Base-by-base conservation (phyloP, 2,797 vertebrate genomes). In the Parambassis ranga region DNA sequence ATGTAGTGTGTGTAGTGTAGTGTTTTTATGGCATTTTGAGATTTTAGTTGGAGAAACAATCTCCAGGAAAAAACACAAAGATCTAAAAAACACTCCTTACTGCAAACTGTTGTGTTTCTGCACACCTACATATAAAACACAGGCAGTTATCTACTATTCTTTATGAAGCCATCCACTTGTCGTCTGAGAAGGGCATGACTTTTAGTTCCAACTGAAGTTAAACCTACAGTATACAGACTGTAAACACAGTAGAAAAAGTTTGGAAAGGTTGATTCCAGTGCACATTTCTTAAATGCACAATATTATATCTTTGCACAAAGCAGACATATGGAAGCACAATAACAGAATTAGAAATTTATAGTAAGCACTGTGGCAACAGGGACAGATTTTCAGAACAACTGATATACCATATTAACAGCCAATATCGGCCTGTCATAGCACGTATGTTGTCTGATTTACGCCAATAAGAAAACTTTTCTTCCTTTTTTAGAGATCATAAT, bases 21-120 rank as follows among this genome's bases (percentile, higher is more conserved):
- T 61, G 61, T 46, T 72, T 74, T 38, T 18, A 48, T 36, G 33
- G 46, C n/a, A 39, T 43, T 56, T 30, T 43, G 47, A 55, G 53
- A 46, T 71, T 64, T 65, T 48, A 26, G 20, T 33, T 9, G 0
- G 10, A 65, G 50, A 56, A 72, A 62, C 66, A 36, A 27, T 50
- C 39, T 31, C 37, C 1, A 4, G 19, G 24, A 27, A 6, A 22
- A 53, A 7, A 31, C 15, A 53, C 39, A 20, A 56, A 52, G 48
- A 44, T 24, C 8, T 44, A 23, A 24, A 51, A 30, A 19, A 51
- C 19, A 59, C 52, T 9, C 38, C n/a, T 55, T 42, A 27, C 27
- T n/a, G 10, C 6, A 5, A 46, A 49, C 23, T 16, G 18, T 66
- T 61, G 31, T 24, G 4, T 53, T 10, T 33, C n/a, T 58, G 22